Conservation (phyloP, 1,140 invertebrate genomes). For the Diabrotica virgifera region DNA sequence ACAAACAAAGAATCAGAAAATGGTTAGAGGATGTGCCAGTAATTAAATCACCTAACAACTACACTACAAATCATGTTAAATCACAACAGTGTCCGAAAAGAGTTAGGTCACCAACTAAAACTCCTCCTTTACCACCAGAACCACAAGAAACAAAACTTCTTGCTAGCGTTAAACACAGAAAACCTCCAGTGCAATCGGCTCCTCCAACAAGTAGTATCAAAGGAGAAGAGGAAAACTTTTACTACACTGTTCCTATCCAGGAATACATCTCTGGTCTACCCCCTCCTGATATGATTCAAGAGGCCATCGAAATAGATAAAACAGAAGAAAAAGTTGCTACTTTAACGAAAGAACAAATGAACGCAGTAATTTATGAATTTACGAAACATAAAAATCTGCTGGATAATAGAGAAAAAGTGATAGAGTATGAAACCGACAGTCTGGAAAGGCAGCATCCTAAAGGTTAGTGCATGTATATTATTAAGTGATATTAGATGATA, state of each 20-base stretch:
- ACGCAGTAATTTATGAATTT: constrained; percentile 56
- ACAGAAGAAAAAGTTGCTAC: constrained; percentile 43
- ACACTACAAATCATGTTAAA: neutral
- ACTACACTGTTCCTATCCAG: constrained; percentile 28
- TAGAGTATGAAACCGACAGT: constrained; percentile 76
- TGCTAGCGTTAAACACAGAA: neutral
- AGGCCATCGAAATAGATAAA: constrained; percentile 55
- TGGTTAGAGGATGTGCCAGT: constrained; percentile 73
- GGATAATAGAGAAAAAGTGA: constrained; percentile 10
- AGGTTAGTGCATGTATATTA: constrained; percentile 4
- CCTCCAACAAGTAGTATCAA: neutral
- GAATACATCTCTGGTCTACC: constrained; percentile 17
- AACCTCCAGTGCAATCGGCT: too few species aligned
- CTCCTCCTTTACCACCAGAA: constrained; percentile 26
- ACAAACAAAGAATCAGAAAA: constrained; percentile 68
- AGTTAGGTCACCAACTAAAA: constrained; percentile 41
- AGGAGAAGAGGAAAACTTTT: constrained; percentile 28
- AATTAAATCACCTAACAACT: constrained; percentile 32
- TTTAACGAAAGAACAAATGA: constrained; percentile 56
- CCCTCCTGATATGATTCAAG: constrained; percentile 60
- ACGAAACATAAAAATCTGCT: constrained; percentile 43
- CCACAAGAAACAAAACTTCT: neutral
- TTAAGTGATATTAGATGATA: too few species aligned
- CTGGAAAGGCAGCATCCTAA: constrained; percentile 60
- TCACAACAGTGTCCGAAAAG: constrained; percentile 22